Conservation (phyloP, 1,140 invertebrate genomes). For the Pseudachorutes palmiensis region DNA sequence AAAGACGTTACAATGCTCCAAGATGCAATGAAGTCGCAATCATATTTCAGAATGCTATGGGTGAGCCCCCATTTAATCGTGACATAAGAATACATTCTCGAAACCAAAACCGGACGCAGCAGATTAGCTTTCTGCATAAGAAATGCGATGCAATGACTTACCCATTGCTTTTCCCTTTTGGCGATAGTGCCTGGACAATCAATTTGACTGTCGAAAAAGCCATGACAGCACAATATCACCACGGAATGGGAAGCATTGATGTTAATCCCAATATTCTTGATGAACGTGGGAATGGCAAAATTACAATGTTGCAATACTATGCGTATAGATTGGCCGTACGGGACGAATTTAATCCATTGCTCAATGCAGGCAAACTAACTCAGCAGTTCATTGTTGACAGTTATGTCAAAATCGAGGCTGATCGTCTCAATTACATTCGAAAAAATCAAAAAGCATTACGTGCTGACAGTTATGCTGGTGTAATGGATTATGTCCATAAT, state of each 20-base stretch:
- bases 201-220: not conserved
- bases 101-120: not conserved
- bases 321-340: constrained; percentile 13
- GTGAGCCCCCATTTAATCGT: constrained; percentile 26
- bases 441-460: constrained; percentile 47
- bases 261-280: not conserved
- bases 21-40: constrained; percentile 33
- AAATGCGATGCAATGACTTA: constrained; percentile 40
- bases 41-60: constrained; percentile 28
- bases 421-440: constrained; percentile 43
- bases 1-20: constrained; percentile 36
- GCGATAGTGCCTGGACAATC: constrained; percentile 41
- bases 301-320: constrained; percentile 19
- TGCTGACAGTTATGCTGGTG: constrained; percentile 45
- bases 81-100: constrained; percentile 18
- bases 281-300: constrained; percentile 7
- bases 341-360: constrained; percentile 32
- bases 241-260: not conserved
- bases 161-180: constrained; percentile 43
- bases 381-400: constrained; percentile 46
- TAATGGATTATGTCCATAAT: constrained; percentile 40
- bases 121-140: constrained; percentile 9
- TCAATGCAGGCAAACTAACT: constrained; percentile 38
- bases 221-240: not conserved
- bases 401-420: constrained; percentile 48